Base-by-base conservation (phyloP, 2,797 vertebrate species). In the Staurois parvus region DNA sequence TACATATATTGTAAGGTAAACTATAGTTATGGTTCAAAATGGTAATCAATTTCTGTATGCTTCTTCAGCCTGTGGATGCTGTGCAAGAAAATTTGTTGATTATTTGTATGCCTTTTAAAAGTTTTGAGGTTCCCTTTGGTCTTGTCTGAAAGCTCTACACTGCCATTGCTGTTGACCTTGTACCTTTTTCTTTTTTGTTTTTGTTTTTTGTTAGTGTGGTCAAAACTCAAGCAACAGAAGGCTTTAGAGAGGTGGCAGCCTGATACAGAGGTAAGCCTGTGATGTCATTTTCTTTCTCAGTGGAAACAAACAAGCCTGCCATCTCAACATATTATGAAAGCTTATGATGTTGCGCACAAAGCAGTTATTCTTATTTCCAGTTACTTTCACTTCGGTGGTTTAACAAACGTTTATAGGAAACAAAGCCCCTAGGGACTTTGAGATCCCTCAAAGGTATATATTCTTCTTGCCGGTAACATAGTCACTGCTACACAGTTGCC, bases 171-270 rank as follows among this genome's bases (percentile, higher is more conserved):
- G 11, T 4, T 72, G 5, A 19, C 17, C 17, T 24, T 59, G 4
- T n/a, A 8, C 24, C 1, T 9, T 21, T 24, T 5, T 21, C 24
- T 56, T 24, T 89, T 88, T 89, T 87, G 85, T 0, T 87, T 73
- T 84, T 79, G 72, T 85, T 0, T 87, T 73, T 84, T 79, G 72
- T 4, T 77, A 99, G 98, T 99, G 92, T 99, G 98, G 98, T 96
- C 97, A 0, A 99, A 99, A 89, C 94, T 99, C 92, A 99, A 99
- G 91, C 96, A 96, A 40, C 97, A 98, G 94, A 99, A 99, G 91
- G 97, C 98, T 0, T 96, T 93, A 0, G 98, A 99, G 91, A 93
- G 98, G 30, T 99, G 98, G 98, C 98, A 99, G 93, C 98, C 98
- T 0, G 98, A 99, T 91, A 99, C 98, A 59, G 98, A 99, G 96